Conservation (phyloP, 2,797 vertebrate species). For the Lutjanus campechanus region DNA sequence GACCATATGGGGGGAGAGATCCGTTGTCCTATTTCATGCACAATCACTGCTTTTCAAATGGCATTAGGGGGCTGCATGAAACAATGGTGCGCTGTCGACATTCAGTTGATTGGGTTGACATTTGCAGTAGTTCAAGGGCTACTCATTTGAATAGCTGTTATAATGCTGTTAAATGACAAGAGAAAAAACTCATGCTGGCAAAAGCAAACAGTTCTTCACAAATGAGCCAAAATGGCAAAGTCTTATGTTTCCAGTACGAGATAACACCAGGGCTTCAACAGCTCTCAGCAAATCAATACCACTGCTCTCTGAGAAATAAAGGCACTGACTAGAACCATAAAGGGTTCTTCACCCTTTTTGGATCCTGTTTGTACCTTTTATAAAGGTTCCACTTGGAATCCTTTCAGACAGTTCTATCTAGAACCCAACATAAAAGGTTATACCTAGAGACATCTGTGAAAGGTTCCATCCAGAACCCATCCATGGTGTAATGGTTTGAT, state of each 20-base stretch:
- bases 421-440: too few relatives aligned
- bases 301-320: not conserved
- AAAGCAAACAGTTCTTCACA: not conserved
- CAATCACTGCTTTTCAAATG: conserved; percentile 30
- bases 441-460: too few relatives aligned
- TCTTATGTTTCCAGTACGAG: not conserved
- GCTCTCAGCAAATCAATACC: conserved; percentile 9
- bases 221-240: conserved; percentile 2
- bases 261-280: not conserved
- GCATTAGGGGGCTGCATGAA: not conserved
- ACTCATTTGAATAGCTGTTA: conserved; percentile 40
- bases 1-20: conserved; percentile 61
- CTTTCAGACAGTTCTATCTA: too few relatives aligned
- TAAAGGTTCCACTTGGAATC: too few relatives aligned
- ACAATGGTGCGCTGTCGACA: conserved; percentile 16
- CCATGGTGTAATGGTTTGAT: too few relatives aligned
- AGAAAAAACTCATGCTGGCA: not conserved
- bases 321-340: too few relatives aligned
- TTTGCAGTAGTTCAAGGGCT: conserved; percentile 49
- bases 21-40: conserved; percentile 41
- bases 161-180: conserved; percentile 18
- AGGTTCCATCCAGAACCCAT: too few relatives aligned
- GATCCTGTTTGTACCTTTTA: too few relatives aligned
- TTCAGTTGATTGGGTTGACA: conserved; percentile 58
- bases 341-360: too few relatives aligned